phyloP scores from a whole-genome alignment of 92 coral and sea anemone genomes.

The Epizoanthus rinbou region DNA sequence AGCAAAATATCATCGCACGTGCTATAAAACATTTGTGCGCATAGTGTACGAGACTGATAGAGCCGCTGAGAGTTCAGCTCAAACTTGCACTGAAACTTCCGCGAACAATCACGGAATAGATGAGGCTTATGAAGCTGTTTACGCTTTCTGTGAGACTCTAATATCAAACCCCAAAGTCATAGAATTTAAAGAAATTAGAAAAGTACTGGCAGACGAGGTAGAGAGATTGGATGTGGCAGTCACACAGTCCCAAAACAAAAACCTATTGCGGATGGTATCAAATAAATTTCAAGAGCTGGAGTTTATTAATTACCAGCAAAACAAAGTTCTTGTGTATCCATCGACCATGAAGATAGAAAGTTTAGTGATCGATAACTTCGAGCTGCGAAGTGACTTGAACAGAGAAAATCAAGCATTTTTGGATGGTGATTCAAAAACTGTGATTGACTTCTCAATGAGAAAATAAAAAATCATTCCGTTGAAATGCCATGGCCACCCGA shows the following conservation, averaged over 20 bases:
- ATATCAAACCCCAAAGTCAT: constrained; percentile 57
- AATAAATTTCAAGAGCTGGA: constrained; percentile 48
- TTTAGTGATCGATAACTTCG: constrained; percentile 47
- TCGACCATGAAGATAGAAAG: constrained; percentile 35
- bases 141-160: constrained; percentile 62
- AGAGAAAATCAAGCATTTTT: constrained; percentile 18
- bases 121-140: constrained; percentile 54
- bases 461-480: constrained; percentile 35
- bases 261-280: constrained; percentile 56
- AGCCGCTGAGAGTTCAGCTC: constrained; percentile 44
- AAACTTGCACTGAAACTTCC: constrained; percentile 39
- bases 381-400: constrained; percentile 48
- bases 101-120: constrained; percentile 25
- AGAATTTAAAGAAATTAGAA: constrained; percentile 53
- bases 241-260: no score
- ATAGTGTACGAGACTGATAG: constrained; percentile 37
- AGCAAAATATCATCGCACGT: constrained; percentile 43
- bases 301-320: constrained; percentile 54
- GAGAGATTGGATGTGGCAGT: no score
- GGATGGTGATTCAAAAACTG: constrained; percentile 38
- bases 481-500: constrained; percentile 56
- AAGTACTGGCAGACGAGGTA: constrained; percentile 61
- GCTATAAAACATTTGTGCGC: constrained; percentile 52
- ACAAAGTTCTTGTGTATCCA: constrained; percentile 58
- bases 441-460: constrained; percentile 37